Evolutionary conservation across 2,113 vertebrate genomes (phyloP).

Genomic region (Entosphenus tridentatus): DNA sequence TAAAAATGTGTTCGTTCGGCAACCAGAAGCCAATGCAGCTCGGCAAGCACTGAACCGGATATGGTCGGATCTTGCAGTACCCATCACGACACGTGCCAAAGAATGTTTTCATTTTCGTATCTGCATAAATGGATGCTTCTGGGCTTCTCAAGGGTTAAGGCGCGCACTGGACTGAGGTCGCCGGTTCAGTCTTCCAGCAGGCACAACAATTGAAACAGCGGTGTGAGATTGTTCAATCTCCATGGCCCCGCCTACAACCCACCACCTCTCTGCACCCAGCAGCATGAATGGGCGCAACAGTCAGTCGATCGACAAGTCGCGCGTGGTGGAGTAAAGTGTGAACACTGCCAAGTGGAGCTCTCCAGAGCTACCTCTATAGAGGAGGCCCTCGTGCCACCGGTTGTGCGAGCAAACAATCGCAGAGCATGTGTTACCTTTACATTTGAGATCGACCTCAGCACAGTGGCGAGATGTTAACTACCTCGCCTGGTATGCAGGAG

Average conservation of each 20-base stretch:
- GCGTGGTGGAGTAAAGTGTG: background rate
- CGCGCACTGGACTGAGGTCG: background rate
- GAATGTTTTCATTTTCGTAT: background rate
- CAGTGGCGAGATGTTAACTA: no score
- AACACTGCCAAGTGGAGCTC: no score
- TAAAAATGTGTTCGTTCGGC: background rate
- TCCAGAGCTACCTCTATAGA: no score
- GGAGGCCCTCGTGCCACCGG: no score
- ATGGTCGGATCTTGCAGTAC: background rate
- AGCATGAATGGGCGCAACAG: background rate
- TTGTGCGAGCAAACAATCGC: no score
- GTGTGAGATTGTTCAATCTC: background rate
- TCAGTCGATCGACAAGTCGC: background rate
- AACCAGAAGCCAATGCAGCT: background rate
- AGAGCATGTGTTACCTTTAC: no score
- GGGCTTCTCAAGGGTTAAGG: background rate
- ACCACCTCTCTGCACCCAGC: background rate
- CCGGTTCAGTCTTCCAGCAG: background rate
- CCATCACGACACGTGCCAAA: background rate
- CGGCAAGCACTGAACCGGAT: background rate
- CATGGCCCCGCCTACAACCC: background rate
- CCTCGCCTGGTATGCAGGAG: no score
- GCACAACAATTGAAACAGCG: background rate
- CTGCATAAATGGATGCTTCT: background rate
- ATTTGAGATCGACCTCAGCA: no score